Percentiles rank a stretch among this genome's conserved stretches.
Evolutionary conservation across 2,888 invertebrate genomes (phyloP).

Genomic region (Congeria kusceri): DNA sequence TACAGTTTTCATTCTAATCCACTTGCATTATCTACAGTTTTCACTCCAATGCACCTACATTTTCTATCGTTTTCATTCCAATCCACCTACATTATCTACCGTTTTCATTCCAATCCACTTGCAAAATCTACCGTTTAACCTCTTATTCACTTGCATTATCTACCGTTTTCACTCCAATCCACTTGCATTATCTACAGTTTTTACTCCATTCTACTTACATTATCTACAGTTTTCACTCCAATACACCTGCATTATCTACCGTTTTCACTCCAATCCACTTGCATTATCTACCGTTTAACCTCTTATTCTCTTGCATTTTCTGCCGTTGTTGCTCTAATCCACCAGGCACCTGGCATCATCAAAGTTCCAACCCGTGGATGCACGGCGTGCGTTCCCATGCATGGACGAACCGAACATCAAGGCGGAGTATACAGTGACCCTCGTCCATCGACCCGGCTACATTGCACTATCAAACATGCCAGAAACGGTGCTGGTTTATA

Average conservation of each 20-base stretch:
- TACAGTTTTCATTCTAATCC: not conserved
- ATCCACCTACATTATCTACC: not conserved
- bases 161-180: not conserved
- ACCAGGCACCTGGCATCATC: conserved; percentile 90
- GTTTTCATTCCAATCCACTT: not conserved
- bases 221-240: no score
- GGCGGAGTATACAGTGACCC: conserved; percentile 92
- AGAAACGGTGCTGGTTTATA: conserved; percentile 40
- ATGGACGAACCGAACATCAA: conserved; percentile 97
- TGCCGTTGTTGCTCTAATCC: not conserved
- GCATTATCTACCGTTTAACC: not conserved
- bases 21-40: no score
- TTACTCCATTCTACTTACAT: not conserved
- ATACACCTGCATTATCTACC: no score
- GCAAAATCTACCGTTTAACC: not conserved
- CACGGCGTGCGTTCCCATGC: conserved; percentile 96
- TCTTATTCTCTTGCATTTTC: not conserved
- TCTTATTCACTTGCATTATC: no score
- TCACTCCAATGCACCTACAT: not conserved
- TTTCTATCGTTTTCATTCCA: not conserved
- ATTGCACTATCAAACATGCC: conserved; percentile 92
- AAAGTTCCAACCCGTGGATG: conserved; percentile 97
- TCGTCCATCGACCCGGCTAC: conserved; percentile 89
- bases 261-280: not conserved
- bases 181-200: not conserved